Evolutionary conservation across 2,113 vertebrate species (phyloP), one percentile per base, ranked within the genome.

Genomic region (Hydrolagus affinis): DNA sequence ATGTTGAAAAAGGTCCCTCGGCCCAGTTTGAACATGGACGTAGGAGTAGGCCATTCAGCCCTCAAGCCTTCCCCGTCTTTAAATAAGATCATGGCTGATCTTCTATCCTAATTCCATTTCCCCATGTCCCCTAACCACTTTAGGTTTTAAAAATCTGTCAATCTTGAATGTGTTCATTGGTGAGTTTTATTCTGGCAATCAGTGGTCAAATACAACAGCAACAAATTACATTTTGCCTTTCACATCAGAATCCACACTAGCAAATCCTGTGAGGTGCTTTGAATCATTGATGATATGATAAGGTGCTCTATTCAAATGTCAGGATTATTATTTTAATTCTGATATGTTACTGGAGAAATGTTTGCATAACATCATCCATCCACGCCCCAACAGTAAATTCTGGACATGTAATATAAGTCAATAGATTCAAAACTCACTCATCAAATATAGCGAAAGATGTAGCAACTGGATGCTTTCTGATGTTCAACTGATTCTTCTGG

Each of bases 401-500:
- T 44, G 44, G 44, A 44, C 44, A 44, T 44, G 44, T 44, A 44
- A 44, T 3, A 6, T 3, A 6, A 44, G 44, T 44, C 44, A 44
- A 44, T 44, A 44, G 44, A 44, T 44, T 44, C 44, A 44, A 44
- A 6, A 89, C 96, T 94, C 94, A 99, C 98, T 96, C 93, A 87
- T 99, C 97, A 78, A 99, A 97, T 87, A 99, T 62, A 21, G 94
- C 95, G 90, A 99, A 98, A 0, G 97, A 97, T 2, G 96, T 94
- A 23, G 94, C 91, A 68, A 98, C 90, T 0, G 97, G 97, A 87
- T 96, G 93, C 86, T 92, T 95, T 90, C 88, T 93, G 86, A 99
- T 90, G 59, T 90, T 89, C 88, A 99, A 89, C n/a, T 89, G 91
- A 3, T n/a, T 91, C 89, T 91, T 95, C 90, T 95, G 93, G 85